Base-by-base conservation (phyloP, 2,797 vertebrate genomes). In the Buphagus erythrorhynchus region DNA sequence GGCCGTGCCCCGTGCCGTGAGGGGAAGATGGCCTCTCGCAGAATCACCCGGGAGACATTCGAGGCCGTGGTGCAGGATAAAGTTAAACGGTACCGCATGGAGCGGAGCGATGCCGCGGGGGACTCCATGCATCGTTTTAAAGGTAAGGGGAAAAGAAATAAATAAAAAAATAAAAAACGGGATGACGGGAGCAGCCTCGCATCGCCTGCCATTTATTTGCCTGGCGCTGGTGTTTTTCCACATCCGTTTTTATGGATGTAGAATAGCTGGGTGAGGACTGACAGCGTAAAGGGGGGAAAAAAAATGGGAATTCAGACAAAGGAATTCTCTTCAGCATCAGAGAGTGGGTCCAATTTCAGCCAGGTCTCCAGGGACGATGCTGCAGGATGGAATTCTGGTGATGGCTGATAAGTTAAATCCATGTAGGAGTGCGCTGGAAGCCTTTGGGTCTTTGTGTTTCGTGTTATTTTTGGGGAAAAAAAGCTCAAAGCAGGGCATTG, bases 1-100 rank as follows among this genome's bases (percentile, higher is more conserved):
- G 48, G 48, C 46, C 49, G 42, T 12, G 35, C 68, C 35, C 43
- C 38, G 80, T 6, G 68, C 65, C 62, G 89, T 71, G 80, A 48
- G 45, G 74, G 51, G 49, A 83, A 94, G 63, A 99, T 99, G 99
- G 98, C 99, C 58, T 98, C 97, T 73, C 98, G 98, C 48, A 98
- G 98, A 86, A 99, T 99, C 92, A 98, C 98, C 9, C 99, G 99
- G 94, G 99, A 99, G 54, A 98, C 99, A 31, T 99, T 99, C 91
- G 99, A 99, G 94, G 98, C 98, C 31, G 98, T 98, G 19, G 98
- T 99, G 86, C 98, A 98, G 89, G 99, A 99, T 65, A 99, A 99
- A 94, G 98, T 98, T 35, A 98, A 99, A 31, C 98, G 99, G 58
- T 99, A 98, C 65, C 98, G 98, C 45, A 97, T 99, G 98, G 98